These are phyloP conservation scores for Pristionchus maxplancki DNA, from an alignment of 2,888 invertebrate genomes.

Conservation along the genomic window DNA sequence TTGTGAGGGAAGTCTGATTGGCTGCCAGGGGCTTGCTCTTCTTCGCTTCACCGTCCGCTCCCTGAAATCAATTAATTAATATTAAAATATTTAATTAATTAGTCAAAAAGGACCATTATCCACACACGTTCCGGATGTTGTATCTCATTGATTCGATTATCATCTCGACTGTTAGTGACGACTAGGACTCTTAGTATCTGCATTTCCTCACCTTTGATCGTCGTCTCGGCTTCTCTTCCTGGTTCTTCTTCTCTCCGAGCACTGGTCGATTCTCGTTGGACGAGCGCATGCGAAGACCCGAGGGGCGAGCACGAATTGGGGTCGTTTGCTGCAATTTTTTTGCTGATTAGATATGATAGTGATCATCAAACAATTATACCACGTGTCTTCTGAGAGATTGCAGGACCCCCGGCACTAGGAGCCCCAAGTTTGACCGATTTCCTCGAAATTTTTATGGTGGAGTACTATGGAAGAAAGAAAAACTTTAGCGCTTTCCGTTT, in stretches of 20 bases:
- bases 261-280: conserved; percentile 36
- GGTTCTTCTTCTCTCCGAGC: conserved; percentile 41
- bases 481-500: too few relatives aligned
- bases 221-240: background rate
- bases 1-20: conserved; percentile 11
- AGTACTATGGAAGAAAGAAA: too few relatives aligned
- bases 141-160: too few relatives aligned
- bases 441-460: too few relatives aligned
- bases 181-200: too few relatives aligned
- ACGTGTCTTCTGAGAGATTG: too few relatives aligned
- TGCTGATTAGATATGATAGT: background rate
- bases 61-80: background rate
- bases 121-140: too few relatives aligned
- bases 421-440: too few relatives aligned
- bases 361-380: background rate
- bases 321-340: conserved; percentile 31
- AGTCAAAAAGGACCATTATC: background rate
- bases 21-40: background rate
- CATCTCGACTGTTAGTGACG: too few relatives aligned
- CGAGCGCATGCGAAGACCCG: conserved; percentile 4
- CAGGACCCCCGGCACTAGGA: too few relatives aligned
- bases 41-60: conserved; percentile 43
- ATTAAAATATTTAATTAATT: background rate
- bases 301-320: conserved; percentile 29
- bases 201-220: conserved; percentile 14